phyloP scores from a whole-genome alignment of 2,888 invertebrate species.

The Sphaerophoria taeniata region DNA sequence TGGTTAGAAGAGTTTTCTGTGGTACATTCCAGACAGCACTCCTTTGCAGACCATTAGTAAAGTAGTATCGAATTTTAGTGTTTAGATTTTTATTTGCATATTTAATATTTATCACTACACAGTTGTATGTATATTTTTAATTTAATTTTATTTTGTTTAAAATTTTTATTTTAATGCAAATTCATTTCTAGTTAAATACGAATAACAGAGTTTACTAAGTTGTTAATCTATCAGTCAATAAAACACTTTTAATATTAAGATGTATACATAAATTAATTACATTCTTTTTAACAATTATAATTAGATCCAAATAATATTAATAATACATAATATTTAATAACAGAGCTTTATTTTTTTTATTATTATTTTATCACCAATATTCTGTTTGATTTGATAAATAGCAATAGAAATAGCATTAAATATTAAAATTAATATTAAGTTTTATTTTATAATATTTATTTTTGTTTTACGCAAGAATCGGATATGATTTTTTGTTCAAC shows the following conservation, averaged over 20 bases:
- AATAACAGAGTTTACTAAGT: slow-evolving; percentile 75
- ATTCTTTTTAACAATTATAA: slow-evolving; percentile 75
- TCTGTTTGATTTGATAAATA: slow-evolving; percentile 62
- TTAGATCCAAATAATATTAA: slow-evolving; percentile 55
- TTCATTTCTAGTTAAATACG: slow-evolving; percentile 71
- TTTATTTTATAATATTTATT: slow-evolving; percentile 20
- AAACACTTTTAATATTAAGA: slow-evolving; percentile 73
- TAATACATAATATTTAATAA: slow-evolving; percentile 37
- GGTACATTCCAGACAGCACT: too few species aligned
- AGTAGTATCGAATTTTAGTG: slow-evolving; percentile 75
- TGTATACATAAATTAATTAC: slow-evolving; percentile 74
- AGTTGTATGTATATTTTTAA: slow-evolving; percentile 45
- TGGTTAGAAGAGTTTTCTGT: too few species aligned
- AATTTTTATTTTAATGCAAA: slow-evolving; percentile 50
- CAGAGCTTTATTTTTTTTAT: neutral
- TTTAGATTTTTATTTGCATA: slow-evolving; percentile 74
- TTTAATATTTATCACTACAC: slow-evolving; percentile 69
- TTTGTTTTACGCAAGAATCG: slow-evolving; percentile 9
- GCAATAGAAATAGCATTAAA: slow-evolving; percentile 32
- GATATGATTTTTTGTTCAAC: slow-evolving; percentile 15
- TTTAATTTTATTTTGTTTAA: slow-evolving; percentile 74
- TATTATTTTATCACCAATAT: slow-evolving; percentile 63
- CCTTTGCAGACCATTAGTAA: too few species aligned
- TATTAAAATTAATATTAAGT: neutral
- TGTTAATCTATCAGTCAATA: slow-evolving; percentile 82